These are phyloP conservation scores for Zoanthus gigantus DNA, from an alignment of 92 coral and sea anemone genomes.

Conservation along the genomic window DNA sequence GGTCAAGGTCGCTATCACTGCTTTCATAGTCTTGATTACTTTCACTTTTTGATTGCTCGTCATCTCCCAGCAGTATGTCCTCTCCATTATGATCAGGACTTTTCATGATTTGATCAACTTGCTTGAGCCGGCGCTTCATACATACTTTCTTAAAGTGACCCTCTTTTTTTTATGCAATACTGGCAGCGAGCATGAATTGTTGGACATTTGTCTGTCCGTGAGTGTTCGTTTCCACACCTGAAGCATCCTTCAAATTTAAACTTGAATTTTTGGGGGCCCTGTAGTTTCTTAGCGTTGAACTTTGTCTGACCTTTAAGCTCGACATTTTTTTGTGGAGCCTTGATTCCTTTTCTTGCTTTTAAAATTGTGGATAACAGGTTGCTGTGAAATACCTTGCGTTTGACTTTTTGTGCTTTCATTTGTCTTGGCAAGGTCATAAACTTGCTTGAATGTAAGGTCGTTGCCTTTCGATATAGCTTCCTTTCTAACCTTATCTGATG, in stretches of 20 bases:
- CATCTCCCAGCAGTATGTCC: constrained; percentile 20
- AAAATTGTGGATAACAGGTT: constrained; percentile 33
- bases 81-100: constrained; percentile 22
- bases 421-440: constrained; percentile 72
- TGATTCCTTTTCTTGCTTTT: constrained; percentile 43
- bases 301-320: constrained; percentile 8
- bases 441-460: constrained; percentile 56
- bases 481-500: constrained; percentile 40
- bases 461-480: constrained; percentile 65
- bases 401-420: constrained; percentile 68
- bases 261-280: constrained; percentile 40
- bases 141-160: constrained; percentile 38
- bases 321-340: constrained; percentile 16
- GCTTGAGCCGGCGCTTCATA: not conserved
- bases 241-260: constrained; percentile 55
- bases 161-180: constrained; percentile 32
- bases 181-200: constrained; percentile 50
- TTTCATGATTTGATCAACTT: constrained; percentile 5
- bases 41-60: constrained; percentile 21
- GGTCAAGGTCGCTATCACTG: constrained; percentile 24
- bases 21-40: constrained; percentile 19
- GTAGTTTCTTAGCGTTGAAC: constrained; percentile 13
- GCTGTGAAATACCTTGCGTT: constrained; percentile 61
- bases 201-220: constrained; percentile 49
- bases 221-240: constrained; percentile 61